Evolutionary conservation across 2,113 vertebrate species (phyloP).

Genomic region (Manacus vitellinus): DNA sequence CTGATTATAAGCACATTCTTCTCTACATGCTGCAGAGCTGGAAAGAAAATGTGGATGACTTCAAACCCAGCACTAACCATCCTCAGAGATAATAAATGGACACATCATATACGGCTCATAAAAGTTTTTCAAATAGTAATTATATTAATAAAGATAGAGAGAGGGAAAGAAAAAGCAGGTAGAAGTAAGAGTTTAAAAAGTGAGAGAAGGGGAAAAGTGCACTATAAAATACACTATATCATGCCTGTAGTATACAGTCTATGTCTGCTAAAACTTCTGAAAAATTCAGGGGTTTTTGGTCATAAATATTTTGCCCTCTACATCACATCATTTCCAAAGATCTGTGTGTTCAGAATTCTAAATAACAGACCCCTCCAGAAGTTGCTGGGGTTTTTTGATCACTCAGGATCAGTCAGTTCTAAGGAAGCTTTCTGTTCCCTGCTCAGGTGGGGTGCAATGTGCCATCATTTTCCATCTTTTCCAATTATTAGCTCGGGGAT

Average conservation of each 20-base stretch:
- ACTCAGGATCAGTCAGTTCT: background rate
- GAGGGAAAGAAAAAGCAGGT: background rate
- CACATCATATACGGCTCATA: background rate
- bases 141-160: background rate
- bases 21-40: background rate
- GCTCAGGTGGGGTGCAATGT: background rate
- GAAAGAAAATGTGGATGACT: background rate
- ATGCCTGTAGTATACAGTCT: accelerated
- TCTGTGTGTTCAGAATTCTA: background rate
- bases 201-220: background rate
- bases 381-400: background rate
- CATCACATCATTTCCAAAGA: background rate
- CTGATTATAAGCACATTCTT: slow-evolving; percentile 1
- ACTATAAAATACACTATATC: background rate
- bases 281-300: background rate
- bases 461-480: background rate
- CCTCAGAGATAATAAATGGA: background rate
- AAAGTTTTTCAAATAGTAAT: background rate
- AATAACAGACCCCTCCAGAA: background rate
- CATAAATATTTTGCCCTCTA: background rate
- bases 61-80: background rate
- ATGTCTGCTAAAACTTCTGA: background rate
- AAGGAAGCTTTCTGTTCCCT: slow-evolving; percentile 7
- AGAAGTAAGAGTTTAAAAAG: background rate
- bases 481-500: background rate